Evolutionary conservation across 2,888 invertebrate genomes (phyloP).

Genomic region (Epicampocera succincta): DNA sequence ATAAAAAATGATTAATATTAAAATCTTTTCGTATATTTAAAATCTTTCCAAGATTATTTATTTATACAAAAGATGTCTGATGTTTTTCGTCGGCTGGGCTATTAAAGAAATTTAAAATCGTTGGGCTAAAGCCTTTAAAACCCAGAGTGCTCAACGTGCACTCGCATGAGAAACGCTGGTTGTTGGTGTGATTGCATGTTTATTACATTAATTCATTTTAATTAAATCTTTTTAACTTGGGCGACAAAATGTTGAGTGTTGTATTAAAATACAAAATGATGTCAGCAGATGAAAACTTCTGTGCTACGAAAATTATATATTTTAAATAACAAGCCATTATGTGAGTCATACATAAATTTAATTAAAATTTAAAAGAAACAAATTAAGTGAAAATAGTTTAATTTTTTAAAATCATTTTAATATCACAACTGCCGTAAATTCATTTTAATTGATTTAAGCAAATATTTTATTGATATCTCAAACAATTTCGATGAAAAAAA

Average conservation of each 20-base stretch:
- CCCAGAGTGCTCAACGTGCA: background rate
- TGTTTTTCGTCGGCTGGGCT: too few species aligned
- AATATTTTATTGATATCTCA: too few species aligned
- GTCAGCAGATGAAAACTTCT: conserved; percentile 49
- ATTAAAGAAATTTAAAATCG: too few species aligned
- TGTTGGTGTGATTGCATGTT: conserved; percentile 11
- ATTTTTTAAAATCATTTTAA: conserved; percentile 10
- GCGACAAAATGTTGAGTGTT: conserved; percentile 36
- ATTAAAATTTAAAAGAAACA: conserved; percentile 10
- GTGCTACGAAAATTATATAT: conserved; percentile 27
- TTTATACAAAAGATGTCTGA: too few species aligned
- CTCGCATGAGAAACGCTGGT: too few species aligned
- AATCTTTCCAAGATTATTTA: too few species aligned
- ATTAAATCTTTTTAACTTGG: conserved; percentile 21
- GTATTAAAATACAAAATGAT: conserved; percentile 38
- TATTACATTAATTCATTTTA: conserved; percentile 26
- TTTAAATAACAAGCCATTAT: conserved; percentile 40
- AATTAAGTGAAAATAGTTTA: background rate
- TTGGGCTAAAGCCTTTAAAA: background rate
- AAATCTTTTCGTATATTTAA: too few species aligned
- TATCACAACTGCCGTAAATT: too few species aligned
- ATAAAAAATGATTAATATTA: too few species aligned
- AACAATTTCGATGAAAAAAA: background rate
- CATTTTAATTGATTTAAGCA: background rate
- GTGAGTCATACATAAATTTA: conserved; percentile 43